Percentiles rank a stretch among this genome's conserved stretches.
phyloP scores from a whole-genome alignment of 2,113 vertebrate genomes.

The Dendrocopos noguchii region DNA sequence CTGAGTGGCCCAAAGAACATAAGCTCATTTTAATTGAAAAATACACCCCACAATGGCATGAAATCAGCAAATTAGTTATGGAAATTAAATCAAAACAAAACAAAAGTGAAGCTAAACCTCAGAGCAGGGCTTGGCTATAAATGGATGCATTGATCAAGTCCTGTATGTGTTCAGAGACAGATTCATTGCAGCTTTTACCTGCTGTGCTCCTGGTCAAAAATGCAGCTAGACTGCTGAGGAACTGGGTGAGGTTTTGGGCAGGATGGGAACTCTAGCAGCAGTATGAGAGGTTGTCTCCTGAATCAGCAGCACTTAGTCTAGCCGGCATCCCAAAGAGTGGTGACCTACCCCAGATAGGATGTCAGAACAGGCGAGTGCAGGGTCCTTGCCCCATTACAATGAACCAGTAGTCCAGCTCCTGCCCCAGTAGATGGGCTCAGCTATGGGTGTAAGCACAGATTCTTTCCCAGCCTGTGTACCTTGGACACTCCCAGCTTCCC shows the following conservation, averaged over 20 bases:
- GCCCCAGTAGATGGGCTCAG: neutral
- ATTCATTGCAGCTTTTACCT: neutral
- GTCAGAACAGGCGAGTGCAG: neutral
- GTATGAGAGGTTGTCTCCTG: neutral
- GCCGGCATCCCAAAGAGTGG: neutral
- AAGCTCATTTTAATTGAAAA: neutral
- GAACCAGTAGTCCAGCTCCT: neutral
- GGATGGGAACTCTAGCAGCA: accelerated
- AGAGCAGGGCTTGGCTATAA: neutral
- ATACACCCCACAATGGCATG: neutral
- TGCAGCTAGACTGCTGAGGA: neutral
- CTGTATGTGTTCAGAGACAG: neutral
- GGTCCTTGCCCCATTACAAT: neutral
- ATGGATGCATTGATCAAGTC: neutral
- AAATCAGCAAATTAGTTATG: neutral
- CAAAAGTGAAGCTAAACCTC: neutral
- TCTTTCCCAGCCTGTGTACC: neutral
- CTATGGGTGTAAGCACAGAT: neutral
- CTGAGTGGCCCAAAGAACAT: neutral
- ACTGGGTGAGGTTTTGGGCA: neutral
- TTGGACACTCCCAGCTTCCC: neutral
- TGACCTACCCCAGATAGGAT: neutral
- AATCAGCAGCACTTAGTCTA: neutral
- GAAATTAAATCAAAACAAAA: neutral
- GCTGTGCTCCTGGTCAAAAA: neutral